Evolutionary conservation across 2,888 invertebrate genomes (phyloP).

Genomic region (Gasteruption jaculator): DNA sequence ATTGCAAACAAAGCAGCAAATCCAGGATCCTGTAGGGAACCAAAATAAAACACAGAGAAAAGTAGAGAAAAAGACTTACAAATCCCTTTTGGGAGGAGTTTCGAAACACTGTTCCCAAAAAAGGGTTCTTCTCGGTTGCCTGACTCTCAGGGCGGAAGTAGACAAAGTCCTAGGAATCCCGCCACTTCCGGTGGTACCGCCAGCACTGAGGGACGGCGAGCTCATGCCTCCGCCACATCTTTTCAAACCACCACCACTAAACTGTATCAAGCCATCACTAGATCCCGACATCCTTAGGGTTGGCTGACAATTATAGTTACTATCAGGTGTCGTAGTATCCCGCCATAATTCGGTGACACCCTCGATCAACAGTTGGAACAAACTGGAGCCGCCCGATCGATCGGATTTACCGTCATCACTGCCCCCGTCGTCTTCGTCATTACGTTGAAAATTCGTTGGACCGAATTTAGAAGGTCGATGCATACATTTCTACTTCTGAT

Average conservation of each 20-base stretch:
- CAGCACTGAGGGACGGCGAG: slow-evolving; percentile 45
- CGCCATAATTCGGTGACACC: too few relatives aligned
- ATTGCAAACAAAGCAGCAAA: too few relatives aligned
- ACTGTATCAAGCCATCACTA: slow-evolving; percentile 41
- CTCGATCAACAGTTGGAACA: too few relatives aligned
- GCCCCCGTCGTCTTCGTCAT: too few relatives aligned
- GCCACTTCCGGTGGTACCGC: slow-evolving; percentile 34
- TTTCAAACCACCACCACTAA: slow-evolving; percentile 32
- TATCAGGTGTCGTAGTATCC: too few relatives aligned
- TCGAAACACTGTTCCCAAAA: slow-evolving; percentile 86
- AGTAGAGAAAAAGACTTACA: slow-evolving; percentile 56
- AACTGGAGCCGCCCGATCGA: too few relatives aligned
- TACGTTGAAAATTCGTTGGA: too few relatives aligned
- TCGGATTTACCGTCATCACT: too few relatives aligned
- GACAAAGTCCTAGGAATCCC: slow-evolving; percentile 69
- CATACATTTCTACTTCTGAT: too few relatives aligned
- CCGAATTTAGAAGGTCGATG: too few relatives aligned
- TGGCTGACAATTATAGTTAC: too few relatives aligned
- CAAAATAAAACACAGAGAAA: slow-evolving; percentile 1
- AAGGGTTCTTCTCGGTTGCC: slow-evolving; percentile 62
- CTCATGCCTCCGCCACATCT: slow-evolving; percentile 54
- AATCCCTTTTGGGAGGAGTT: slow-evolving; percentile 63
- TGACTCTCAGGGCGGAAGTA: slow-evolving; percentile 75
- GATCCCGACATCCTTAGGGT: slow-evolving; percentile 40
- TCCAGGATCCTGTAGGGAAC: too few relatives aligned